Evolutionary conservation across 2,797 vertebrate genomes (phyloP), one percentile per base, ranked within the genome.

Genomic region (Diceros bicornis): DNA sequence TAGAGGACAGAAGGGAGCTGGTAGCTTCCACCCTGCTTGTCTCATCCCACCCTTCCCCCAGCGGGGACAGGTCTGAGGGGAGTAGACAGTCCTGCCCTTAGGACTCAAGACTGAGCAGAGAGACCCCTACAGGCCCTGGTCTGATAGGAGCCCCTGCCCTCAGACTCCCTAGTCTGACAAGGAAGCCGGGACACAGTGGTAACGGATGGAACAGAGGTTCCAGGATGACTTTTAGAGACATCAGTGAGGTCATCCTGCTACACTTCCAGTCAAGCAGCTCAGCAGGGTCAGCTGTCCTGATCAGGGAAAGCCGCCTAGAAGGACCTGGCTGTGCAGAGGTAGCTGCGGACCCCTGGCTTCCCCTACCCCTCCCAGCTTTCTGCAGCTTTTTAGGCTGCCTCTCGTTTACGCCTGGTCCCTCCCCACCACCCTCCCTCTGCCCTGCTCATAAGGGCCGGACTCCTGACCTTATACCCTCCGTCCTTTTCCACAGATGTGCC

Each of bases 401-500:
- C 2, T 95, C 57, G 71, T 50, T 79, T 71, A 44, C 34, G 16
- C 55, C 44, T 85, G 29, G 18, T 69, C 41, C 86, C 32, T 92
- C 29, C 90, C 59, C 37, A 52, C 29, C 57, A 0, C 17, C 44
- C 21, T 57, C 29, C 18, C 62, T 50, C 34, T 68, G 62, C 52
- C 29, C 29, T 74, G 44, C 14, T 83, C 89, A 52, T 74, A 52
- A 78, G 52, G 57, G 17, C 84, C 41, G 77, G 37, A 91, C 27
- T 93, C 52, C 41, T 92, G 59, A 97, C 69, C 52, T 64, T 11
- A 25, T 1, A 2, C 50, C 16, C 62, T 79, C 37, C 27, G 47
- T 78, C 16, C 20, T 87, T 92, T 83, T 81, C 94, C 25, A 0
- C 97, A 99, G 99, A 99, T 55, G 99, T 99, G 68, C 99, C 99